A percentile compares a stretch with the other conserved stretches of the same genome.
phyloP scores from a whole-genome alignment of 2,113 vertebrate species.

The Thomomys bottae region DNA sequence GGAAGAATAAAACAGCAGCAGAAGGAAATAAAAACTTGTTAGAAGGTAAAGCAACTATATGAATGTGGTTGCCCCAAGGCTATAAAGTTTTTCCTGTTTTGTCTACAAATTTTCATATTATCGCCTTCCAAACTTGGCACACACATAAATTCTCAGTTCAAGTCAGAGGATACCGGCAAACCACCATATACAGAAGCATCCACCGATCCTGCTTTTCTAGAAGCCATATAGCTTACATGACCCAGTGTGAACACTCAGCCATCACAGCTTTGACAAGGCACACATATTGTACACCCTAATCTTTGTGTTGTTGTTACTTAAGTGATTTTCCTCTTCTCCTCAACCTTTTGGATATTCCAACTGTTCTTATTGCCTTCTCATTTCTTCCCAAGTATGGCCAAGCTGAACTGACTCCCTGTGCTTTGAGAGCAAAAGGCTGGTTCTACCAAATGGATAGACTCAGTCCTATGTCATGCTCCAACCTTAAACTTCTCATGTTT shows the following conservation, averaged over 20 bases:
- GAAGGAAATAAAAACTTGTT: background rate
- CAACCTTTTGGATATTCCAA: too few relatives aligned
- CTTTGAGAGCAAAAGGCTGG: background rate
- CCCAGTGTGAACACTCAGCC: background rate
- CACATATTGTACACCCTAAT: background rate
- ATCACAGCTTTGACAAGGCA: background rate
- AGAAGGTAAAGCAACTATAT: background rate
- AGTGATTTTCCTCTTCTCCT: background rate
- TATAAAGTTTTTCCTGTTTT: background rate
- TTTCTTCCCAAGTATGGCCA: too few relatives aligned
- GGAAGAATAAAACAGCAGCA: background rate
- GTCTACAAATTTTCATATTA: too few relatives aligned
- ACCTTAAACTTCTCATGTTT: background rate
- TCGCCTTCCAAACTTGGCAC: background rate
- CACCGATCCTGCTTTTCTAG: background rate
- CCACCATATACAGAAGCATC: background rate
- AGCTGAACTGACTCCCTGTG: background rate
- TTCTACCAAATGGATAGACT: background rate
- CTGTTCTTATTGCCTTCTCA: background rate
- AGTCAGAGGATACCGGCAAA: background rate
- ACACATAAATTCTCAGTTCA: background rate
- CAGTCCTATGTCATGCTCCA: background rate
- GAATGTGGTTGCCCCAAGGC: background rate
- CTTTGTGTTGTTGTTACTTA: background rate
- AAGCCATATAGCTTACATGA: background rate